These are phyloP conservation scores for Ctena decussata DNA, from an alignment of 2,888 invertebrate species.

Conservation along the genomic window DNA sequence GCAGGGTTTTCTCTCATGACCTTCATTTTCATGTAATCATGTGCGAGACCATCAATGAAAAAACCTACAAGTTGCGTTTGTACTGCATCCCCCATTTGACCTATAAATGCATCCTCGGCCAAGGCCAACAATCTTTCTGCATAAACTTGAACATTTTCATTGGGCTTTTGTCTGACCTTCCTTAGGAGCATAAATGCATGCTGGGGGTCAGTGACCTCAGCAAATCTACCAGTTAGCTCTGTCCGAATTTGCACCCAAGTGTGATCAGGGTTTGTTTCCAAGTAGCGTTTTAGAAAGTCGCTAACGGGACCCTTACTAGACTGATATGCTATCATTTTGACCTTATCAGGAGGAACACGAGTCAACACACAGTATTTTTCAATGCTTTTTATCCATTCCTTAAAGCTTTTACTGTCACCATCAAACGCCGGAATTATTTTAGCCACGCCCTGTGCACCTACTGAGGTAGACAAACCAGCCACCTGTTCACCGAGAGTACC, in stretches of 20 bases:
- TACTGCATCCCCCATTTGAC: too few relatives aligned
- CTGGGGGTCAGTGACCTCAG: constrained; percentile 42
- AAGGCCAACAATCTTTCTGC: too few relatives aligned
- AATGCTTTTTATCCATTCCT: too few relatives aligned
- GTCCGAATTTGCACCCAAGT: too few relatives aligned
- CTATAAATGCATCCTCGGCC: neutral
- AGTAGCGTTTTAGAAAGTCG: constrained; percentile 41
- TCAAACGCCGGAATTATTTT: constrained; percentile 24
- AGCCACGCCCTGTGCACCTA: constrained; percentile 30
- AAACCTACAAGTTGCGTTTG: too few relatives aligned
- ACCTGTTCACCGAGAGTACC: neutral
- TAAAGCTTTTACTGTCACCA: too few relatives aligned
- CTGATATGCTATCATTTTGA: constrained; percentile 38
- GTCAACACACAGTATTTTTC: constrained; percentile 30
- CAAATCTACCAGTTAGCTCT: constrained; percentile 39
- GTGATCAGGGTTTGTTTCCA: neutral
- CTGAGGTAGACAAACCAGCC: too few relatives aligned
- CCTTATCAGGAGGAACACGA: neutral
- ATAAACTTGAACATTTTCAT: neutral
- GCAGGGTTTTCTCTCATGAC: too few relatives aligned
- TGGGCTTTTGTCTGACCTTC: constrained; percentile 32
- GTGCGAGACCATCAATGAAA: too few relatives aligned
- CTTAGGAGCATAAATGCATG: constrained; percentile 39
- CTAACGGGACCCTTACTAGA: constrained; percentile 28
- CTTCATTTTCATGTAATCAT: too few relatives aligned